These are phyloP conservation scores for Nannoperca obscura DNA, from an alignment of 2,797 vertebrate genomes.

Conservation along the genomic window DNA sequence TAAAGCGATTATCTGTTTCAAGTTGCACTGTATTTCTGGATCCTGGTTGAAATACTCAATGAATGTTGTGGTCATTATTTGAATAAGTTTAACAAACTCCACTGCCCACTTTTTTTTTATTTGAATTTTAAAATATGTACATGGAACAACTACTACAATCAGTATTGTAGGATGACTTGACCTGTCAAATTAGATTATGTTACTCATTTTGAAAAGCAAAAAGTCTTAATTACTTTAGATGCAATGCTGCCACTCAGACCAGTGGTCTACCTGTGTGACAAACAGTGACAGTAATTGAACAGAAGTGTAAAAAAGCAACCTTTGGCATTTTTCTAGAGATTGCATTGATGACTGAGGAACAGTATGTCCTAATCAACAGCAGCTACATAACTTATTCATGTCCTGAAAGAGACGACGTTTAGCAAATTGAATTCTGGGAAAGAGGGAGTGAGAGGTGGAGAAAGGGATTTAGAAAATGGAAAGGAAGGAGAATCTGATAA, in stretches of 20 bases:
- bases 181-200: constrained; percentile 26
- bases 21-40: constrained; percentile 1
- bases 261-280: constrained; percentile 35
- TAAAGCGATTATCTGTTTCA: not conserved
- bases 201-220: constrained; percentile 1
- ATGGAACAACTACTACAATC: not conserved
- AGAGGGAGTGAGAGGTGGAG: constrained; percentile 37
- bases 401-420: constrained; percentile 28
- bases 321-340: not conserved
- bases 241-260: constrained; percentile 41
- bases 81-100: not conserved
- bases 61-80: not conserved
- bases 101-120: constrained; percentile 9
- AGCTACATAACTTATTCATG: constrained; percentile 12
- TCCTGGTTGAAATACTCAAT: constrained; percentile 3
- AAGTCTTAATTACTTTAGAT: constrained; percentile 29
- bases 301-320: not conserved
- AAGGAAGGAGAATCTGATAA: constrained; percentile 78
- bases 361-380: constrained; percentile 3
- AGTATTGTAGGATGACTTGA: not conserved
- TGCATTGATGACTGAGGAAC: not conserved
- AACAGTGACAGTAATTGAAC: constrained; percentile 2
- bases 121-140: not conserved
- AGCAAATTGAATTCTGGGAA: constrained; percentile 31
- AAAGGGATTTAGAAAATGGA: constrained; percentile 31